Evolutionary conservation across 2,113 vertebrate genomes (phyloP).

Genomic region (Cygnus buccinator): DNA sequence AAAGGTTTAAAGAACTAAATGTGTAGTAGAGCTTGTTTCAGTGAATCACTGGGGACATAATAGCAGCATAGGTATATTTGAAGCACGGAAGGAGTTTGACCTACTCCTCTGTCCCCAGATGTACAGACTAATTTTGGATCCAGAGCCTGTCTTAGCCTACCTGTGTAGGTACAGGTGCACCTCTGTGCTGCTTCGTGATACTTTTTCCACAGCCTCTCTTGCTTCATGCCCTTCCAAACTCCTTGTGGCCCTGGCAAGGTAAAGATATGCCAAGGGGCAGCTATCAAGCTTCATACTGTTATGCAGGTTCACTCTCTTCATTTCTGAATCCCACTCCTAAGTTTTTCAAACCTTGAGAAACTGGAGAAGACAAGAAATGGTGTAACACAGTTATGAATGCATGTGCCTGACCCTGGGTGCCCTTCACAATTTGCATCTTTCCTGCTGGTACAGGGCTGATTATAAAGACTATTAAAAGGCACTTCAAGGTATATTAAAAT

Average conservation of each 20-base stretch:
- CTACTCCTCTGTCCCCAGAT: background rate
- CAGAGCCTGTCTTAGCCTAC: background rate
- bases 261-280: background rate
- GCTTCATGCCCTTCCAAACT: background rate
- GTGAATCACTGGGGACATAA: rapidly evolving
- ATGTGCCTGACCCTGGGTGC: rapidly evolving
- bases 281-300: background rate
- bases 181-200: background rate
- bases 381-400: background rate
- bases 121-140: background rate
- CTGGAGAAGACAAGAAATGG: background rate
- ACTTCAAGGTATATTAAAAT: background rate
- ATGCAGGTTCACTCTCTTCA: background rate
- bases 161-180: rapidly evolving
- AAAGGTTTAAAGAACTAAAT: background rate
- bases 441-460: background rate
- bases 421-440: background rate
- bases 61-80: background rate
- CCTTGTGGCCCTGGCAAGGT: background rate
- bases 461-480: background rate
- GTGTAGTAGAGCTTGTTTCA: background rate
- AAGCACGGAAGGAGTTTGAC: background rate
- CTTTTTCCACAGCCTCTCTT: background rate
- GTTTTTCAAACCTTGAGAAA: background rate
- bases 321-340: background rate